Conservation (phyloP, 2,113 vertebrate species). For the Pomatorhinus ruficollis region DNA sequence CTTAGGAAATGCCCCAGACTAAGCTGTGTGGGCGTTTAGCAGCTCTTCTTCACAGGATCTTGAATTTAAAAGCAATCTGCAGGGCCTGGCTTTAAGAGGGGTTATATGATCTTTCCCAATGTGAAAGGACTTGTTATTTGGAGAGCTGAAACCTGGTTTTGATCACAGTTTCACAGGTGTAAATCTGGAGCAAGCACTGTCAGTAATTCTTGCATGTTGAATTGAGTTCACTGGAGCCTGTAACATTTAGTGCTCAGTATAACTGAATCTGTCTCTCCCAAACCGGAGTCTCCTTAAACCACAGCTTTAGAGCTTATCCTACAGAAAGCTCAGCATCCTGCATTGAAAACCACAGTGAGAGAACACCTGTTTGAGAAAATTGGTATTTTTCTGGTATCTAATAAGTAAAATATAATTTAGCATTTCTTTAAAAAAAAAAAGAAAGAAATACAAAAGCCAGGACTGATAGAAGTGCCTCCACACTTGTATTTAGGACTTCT, state of each 20-base stretch:
- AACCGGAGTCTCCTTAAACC: neutral
- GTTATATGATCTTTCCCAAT: neutral
- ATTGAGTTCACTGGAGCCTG: neutral
- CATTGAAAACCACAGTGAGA: neutral
- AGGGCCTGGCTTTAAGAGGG: neutral
- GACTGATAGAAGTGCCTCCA: neutral
- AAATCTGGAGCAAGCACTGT: neutral
- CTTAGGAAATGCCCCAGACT: constrained; percentile 49
- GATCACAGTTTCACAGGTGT: neutral
- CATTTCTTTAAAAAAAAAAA: neutral
- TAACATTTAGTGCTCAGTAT: neutral
- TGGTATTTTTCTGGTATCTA: neutral
- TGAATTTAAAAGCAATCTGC: constrained; percentile 44
- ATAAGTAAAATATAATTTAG: neutral
- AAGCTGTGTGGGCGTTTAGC: constrained; percentile 37
- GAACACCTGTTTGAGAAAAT: neutral
- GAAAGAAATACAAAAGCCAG: neutral
- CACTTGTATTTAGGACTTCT: neutral
- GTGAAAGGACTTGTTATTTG: neutral
- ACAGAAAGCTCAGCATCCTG: neutral
- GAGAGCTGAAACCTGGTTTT: neutral
- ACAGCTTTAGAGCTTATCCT: neutral
- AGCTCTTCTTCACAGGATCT: constrained; percentile 18
- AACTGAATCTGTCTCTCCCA: neutral
- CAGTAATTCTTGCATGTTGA: neutral